phyloP scores from a whole-genome alignment of 2,113 vertebrate genomes.

The Pampusana beccarii region DNA sequence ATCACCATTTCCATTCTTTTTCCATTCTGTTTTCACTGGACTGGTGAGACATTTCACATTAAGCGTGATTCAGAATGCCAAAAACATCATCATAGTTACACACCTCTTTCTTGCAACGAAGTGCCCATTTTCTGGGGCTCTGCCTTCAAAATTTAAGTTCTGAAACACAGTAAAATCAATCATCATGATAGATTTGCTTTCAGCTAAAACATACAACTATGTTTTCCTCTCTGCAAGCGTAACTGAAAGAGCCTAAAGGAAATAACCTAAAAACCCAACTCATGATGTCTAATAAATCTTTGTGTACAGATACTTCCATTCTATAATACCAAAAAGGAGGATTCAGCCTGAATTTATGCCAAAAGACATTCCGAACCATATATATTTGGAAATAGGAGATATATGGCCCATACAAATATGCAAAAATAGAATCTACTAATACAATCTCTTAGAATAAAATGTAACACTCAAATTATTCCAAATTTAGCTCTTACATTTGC shows the following conservation, averaged over 20 bases:
- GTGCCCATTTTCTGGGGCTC: background rate
- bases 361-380: background rate
- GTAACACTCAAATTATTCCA: background rate
- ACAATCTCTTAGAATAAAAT: background rate
- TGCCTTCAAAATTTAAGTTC: background rate
- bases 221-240: background rate
- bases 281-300: rapidly evolving
- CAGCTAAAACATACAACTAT: background rate
- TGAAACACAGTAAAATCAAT: background rate
- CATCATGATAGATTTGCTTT: rapidly evolving
- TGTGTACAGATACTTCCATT: background rate
- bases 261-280: background rate
- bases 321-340: background rate
- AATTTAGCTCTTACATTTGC: background rate
- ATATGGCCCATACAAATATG: background rate
- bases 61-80: background rate
- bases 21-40: background rate
- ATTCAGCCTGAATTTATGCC: background rate
- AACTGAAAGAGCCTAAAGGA: background rate
- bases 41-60: background rate
- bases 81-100: background rate
- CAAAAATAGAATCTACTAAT: background rate
- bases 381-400: background rate
- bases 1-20: background rate
- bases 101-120: background rate